Base-by-base conservation (phyloP, 1,140 invertebrate genomes). In the Rhagoletis zephyria region DNA sequence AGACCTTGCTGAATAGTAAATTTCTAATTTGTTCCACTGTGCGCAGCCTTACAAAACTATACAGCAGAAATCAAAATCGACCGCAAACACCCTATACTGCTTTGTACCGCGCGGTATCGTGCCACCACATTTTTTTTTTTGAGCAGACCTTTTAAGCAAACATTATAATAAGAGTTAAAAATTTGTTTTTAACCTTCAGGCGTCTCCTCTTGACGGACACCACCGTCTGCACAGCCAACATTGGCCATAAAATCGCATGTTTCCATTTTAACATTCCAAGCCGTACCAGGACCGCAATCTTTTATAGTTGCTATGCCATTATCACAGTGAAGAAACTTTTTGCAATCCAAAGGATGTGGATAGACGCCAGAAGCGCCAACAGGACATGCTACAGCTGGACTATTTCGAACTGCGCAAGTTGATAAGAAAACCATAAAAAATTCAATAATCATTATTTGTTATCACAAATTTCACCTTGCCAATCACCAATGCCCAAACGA, bases 161-260 rank as follows among this genome's bases (percentile, higher is more conserved):
- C 30, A 30, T 30, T 30, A 30, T 30, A 30, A 30, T 30, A 30
- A 30, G 30, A 30, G 1, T 30, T 30, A 30, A 30, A 30, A 30
- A 30, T 30, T 30, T 30, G 30, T 30, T 30, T 30, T 30, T 30
- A 59, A 81, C 48, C n/a, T 81, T 5, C 56, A n/a, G 74, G 14
- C 9, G 45, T 7, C 16, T 9, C n/a, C 10, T n/a, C 12, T 1
- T 3, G 4, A 2, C 2, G 48, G 0, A 45, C 48, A 9, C 48
- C 30, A 30, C 19, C 56, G n/a, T 56, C 19, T 30, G 85, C 42
- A 56, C 85, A 85, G 42, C 93, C 94, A 1, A 95, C 95, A 87
- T 95, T 95, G 63, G 94, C 90, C 0, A 95, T 94, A 93, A 94
- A 94, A 91, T 96, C 95, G 89, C 96, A 96, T 30, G 93, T 91